Evolutionary conservation across 1,140 invertebrate species (phyloP).

Genomic region (Dreissena polymorpha): DNA sequence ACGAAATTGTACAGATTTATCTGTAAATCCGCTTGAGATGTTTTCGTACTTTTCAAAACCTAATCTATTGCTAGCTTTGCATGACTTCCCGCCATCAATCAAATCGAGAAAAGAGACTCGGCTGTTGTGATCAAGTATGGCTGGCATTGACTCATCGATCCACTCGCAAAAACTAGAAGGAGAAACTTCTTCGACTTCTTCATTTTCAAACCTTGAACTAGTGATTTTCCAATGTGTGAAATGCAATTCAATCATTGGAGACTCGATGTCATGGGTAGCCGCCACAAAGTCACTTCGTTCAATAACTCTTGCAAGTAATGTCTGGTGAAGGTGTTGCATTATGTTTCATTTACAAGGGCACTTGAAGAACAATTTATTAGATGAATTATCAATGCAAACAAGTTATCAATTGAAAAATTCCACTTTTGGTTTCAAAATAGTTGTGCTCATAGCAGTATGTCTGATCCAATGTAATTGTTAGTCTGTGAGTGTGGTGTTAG

Average conservation of each 20-base stretch:
- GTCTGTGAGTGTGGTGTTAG: slow-evolving; percentile 5
- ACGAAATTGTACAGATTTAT: background rate
- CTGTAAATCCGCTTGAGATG: background rate
- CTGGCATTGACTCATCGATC: background rate
- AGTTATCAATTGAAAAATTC: background rate
- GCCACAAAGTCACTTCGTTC: slow-evolving; percentile 24
- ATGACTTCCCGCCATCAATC: background rate
- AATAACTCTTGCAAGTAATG: slow-evolving; percentile 27
- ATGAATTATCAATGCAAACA: background rate
- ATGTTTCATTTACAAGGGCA: background rate
- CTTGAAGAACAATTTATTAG: background rate
- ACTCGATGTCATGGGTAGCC: slow-evolving; percentile 34
- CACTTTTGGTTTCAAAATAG: background rate
- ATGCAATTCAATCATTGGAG: slow-evolving; percentile 29
- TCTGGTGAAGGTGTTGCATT: background rate
- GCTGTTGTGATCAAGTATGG: background rate
- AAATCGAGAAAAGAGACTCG: background rate
- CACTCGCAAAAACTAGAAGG: background rate
- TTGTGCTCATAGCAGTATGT: background rate
- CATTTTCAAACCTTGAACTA: slow-evolving; percentile 15
- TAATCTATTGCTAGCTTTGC: background rate
- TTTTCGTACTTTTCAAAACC: background rate
- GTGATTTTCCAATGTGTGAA: slow-evolving; percentile 32
- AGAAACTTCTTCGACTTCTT: slow-evolving; percentile 3
- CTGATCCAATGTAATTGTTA: slow-evolving; percentile 8